phyloP scores from a whole-genome alignment of 2,797 vertebrate genomes.

The Pogonophryne albipinna region DNA sequence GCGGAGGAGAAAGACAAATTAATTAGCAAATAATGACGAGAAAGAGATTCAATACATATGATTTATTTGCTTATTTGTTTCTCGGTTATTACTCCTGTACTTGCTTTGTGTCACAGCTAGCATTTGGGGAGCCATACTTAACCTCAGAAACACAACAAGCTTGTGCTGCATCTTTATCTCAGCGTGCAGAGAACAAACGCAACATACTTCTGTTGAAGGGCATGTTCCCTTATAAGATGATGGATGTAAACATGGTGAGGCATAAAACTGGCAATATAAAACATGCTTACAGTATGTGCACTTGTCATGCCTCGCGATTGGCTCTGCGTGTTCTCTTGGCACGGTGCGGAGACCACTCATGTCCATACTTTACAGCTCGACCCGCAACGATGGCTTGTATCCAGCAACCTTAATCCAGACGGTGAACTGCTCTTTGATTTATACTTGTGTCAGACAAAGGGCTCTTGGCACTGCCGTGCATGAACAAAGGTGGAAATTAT shows the following conservation, averaged over 20 bases:
- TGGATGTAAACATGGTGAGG: conserved; percentile 54
- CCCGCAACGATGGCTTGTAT: conserved; percentile 49
- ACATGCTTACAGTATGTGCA: conserved; percentile 56
- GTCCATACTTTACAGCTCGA: conserved; percentile 50
- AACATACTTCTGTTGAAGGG: conserved; percentile 42
- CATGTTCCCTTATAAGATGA: conserved; percentile 44
- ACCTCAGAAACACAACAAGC: conserved; percentile 7
- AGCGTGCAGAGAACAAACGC: neutral
- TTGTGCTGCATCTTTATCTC: conserved; percentile 10
- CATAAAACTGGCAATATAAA: conserved; percentile 63
- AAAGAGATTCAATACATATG: conserved; percentile 36
- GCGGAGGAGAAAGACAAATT: conserved; percentile 32
- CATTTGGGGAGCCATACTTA: conserved; percentile 22
- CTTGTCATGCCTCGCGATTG: conserved; percentile 40
- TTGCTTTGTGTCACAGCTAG: conserved; percentile 7
- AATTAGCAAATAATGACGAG: conserved; percentile 19
- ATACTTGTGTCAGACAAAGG: conserved; percentile 57
- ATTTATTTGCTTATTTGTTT: conserved; percentile 49
- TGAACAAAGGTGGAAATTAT: conserved; percentile 76
- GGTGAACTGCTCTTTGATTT: conserved; percentile 67
- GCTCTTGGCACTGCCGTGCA: conserved; percentile 55
- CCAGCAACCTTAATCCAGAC: conserved; percentile 61
- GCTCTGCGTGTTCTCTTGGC: conserved; percentile 50
- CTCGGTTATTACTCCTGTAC: conserved; percentile 25
- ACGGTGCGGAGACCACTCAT: conserved; percentile 14